Percentiles rank a stretch among this genome's conserved stretches.
Evolutionary conservation across 2,888 invertebrate genomes (phyloP).

Genomic region (Scrobipalpa atriplicella): DNA sequence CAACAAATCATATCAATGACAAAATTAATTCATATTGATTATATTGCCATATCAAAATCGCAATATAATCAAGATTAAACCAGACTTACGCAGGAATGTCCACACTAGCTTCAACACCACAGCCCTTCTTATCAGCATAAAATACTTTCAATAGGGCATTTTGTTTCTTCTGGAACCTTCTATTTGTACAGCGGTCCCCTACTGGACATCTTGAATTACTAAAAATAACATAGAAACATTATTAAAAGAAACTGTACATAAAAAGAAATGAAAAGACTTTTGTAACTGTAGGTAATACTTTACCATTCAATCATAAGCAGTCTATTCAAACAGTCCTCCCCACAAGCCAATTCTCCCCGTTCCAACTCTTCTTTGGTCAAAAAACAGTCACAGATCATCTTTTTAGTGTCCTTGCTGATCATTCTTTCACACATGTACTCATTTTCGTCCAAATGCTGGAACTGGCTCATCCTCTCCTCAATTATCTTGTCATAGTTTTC

Average conservation of each 20-base stretch:
- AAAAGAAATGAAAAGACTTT: constrained; percentile 2
- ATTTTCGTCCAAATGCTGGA: constrained; percentile 92
- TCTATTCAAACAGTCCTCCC: constrained; percentile 97
- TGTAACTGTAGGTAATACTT: constrained; percentile 37
- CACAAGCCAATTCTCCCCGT: constrained; percentile 93
- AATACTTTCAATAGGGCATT: constrained; percentile 94
- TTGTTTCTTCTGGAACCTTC: constrained; percentile 94
- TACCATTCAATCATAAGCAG: constrained; percentile 99
- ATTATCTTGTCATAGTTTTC: constrained; percentile 78
- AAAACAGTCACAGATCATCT: constrained; percentile 98
- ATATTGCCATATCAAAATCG: neutral
- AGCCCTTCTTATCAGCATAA: constrained; percentile 96
- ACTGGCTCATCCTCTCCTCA: constrained; percentile 86
- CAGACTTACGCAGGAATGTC: constrained; percentile 86
- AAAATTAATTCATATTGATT: no score
- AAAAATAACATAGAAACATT: constrained; percentile 52
- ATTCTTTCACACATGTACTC: constrained; percentile 92
- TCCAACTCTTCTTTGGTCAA: constrained; percentile 94
- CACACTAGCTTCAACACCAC: constrained; percentile 91
- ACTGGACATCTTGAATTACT: constrained; percentile 96
- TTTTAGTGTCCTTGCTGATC: constrained; percentile 94
- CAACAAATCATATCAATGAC: no score
- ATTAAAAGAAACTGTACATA: neutral
- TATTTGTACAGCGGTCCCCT: constrained; percentile 95
- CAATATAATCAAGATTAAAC: neutral